Conservation (phyloP, 2,797 vertebrate species). For the Amblyopsis hoosieri region DNA sequence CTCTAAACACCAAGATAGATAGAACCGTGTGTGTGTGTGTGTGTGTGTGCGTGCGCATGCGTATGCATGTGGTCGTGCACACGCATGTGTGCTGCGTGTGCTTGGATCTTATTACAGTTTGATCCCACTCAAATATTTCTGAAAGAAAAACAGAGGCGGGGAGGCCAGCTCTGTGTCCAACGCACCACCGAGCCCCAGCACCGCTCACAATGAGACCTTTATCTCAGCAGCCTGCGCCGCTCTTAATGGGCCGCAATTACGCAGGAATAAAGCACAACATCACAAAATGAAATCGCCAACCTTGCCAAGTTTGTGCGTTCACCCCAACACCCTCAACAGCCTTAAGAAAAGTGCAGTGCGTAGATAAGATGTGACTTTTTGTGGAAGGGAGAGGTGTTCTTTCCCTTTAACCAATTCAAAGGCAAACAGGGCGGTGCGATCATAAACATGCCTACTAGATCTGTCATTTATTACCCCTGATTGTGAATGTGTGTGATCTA, state of each 20-base stretch:
- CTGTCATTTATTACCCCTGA: conserved; percentile 18
- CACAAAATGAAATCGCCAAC: conserved; percentile 65
- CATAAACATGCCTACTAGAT: conserved; percentile 4
- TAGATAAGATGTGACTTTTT: conserved; percentile 8
- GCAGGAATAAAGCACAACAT: conserved; percentile 70
- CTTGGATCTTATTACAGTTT: conserved; percentile 85
- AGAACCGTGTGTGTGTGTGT: conserved; percentile 47
- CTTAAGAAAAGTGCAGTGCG: conserved; percentile 7
- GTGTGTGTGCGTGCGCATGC: conserved; percentile 15
- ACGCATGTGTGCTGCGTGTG: conserved; percentile 59
- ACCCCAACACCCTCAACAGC: conserved; percentile 40
- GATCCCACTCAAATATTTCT: conserved; percentile 87
- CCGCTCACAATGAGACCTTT: conserved; percentile 79
- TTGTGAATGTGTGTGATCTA: conserved; percentile 18
- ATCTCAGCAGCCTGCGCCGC: conserved; percentile 61
- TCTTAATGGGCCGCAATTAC: conserved; percentile 72
- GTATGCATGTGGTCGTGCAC: conserved; percentile 38
- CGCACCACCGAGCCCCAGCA: conserved; percentile 68
- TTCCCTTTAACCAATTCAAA: conserved; percentile 35
- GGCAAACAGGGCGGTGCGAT: conserved; percentile 11
- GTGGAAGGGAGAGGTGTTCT: background rate
- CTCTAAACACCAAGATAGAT: conserved; percentile 61
- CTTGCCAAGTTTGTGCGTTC: conserved; percentile 57
- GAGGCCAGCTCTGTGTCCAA: conserved; percentile 69
- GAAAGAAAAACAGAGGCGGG: conserved; percentile 82